Percentiles rank a stretch among this genome's conserved stretches.
These are phyloP conservation scores for Cheumatopsyche charites DNA, from an alignment of 1,140 invertebrate species.

Conservation along the genomic window DNA sequence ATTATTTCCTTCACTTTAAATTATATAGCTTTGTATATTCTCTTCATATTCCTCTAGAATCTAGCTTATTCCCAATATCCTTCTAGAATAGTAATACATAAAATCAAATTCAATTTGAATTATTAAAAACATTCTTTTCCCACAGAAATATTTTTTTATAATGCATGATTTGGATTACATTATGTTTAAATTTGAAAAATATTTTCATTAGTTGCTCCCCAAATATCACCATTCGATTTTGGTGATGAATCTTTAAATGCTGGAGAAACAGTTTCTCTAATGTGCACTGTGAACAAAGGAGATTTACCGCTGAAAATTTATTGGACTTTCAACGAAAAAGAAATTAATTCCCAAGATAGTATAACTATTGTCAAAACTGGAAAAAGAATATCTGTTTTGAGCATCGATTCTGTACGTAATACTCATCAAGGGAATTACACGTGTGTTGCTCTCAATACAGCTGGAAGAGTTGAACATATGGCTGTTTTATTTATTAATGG, in stretches of 20 bases:
- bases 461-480: conserved; percentile 55
- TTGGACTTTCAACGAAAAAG: conserved; percentile 69
- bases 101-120: no score
- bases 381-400: conserved; percentile 63
- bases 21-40: neutral
- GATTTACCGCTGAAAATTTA: conserved; percentile 70
- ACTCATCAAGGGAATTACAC: conserved; percentile 64
- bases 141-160: conserved; percentile 10
- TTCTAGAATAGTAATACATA: no score
- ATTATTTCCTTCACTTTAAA: neutral
- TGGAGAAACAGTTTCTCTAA: conserved; percentile 74
- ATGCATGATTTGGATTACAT: no score
- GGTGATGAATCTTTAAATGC: conserved; percentile 71
- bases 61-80: no score
- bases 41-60: no score
- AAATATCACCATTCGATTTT: conserved; percentile 72
- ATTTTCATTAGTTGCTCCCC: conserved; percentile 63
- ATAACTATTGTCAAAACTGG: conserved; percentile 59
- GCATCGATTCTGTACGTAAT: conserved; percentile 63
- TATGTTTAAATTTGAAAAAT: no score
- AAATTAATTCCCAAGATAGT: conserved; percentile 40
- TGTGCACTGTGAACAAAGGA: conserved; percentile 74
- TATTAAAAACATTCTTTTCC: no score
- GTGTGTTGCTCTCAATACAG: conserved; percentile 63
- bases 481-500: conserved; percentile 60